Conservation (phyloP, 2,797 vertebrate species). For the Spheniscus humboldti region DNA sequence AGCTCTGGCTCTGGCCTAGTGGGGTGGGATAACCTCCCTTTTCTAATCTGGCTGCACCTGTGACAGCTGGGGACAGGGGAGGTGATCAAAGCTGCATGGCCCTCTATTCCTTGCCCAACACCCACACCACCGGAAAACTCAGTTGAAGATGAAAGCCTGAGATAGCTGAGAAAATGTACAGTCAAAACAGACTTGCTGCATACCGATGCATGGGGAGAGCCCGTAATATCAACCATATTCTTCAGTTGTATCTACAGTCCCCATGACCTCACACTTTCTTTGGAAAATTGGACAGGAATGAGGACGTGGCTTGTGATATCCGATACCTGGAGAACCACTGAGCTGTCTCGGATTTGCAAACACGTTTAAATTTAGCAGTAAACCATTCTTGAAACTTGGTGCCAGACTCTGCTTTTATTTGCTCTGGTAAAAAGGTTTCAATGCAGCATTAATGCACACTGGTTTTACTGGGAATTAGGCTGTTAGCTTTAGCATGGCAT, state of each 20-base stretch:
- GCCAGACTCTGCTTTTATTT: background rate
- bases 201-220: background rate
- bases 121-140: accelerated
- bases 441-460: background rate
- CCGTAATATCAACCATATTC: background rate
- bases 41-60: background rate
- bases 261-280: background rate
- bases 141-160: background rate
- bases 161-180: background rate
- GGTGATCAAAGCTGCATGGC: background rate
- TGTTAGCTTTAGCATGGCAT: background rate
- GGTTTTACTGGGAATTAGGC: background rate
- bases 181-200: background rate
- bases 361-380: background rate
- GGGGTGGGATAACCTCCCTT: background rate
- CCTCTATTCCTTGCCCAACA: background rate
- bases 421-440: background rate
- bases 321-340: background rate
- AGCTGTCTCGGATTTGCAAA: background rate
- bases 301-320: background rate
- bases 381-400: background rate
- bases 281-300: background rate
- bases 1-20: background rate
- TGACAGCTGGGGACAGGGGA: background rate
- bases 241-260: background rate